These are phyloP conservation scores for Hypolimnas misippus DNA, from an alignment of 2,888 invertebrate genomes.

Conservation along the genomic window DNA sequence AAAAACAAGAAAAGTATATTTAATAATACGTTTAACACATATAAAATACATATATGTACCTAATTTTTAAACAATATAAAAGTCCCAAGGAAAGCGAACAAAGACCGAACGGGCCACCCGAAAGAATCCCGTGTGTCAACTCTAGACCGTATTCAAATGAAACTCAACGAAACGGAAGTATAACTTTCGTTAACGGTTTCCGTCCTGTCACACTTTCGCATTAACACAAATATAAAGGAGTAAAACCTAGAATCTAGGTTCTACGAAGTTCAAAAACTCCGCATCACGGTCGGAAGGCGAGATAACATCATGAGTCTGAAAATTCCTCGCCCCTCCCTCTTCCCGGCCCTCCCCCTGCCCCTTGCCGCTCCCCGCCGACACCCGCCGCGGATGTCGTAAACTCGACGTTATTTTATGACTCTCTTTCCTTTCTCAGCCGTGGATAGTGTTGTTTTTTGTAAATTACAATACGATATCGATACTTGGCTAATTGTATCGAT, in stretches of 20 bases:
- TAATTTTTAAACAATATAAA: too few species aligned
- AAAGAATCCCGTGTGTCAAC: background rate
- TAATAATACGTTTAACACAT: background rate
- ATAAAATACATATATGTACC: too few species aligned
- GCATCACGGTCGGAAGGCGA: constrained; percentile 32
- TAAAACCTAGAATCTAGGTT: constrained; percentile 24
- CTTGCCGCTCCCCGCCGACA: constrained; percentile 2
- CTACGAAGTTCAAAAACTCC: constrained; percentile 39
- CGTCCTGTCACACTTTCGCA: constrained; percentile 24
- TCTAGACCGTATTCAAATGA: background rate
- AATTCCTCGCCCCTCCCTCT: constrained; percentile 18
- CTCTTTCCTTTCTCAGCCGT: constrained; percentile 38
- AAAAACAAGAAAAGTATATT: constrained; percentile 30
- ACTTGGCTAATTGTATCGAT: background rate
- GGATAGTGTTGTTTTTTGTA: constrained; percentile 21
- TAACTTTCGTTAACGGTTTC: constrained; percentile 27
- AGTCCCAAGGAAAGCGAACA: background rate
- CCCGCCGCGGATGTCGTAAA: constrained; percentile 39
- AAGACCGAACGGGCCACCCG: background rate
- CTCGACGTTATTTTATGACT: constrained; percentile 45
- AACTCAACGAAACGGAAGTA: constrained; percentile 14
- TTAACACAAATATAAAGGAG: constrained; percentile 17
- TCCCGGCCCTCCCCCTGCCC: background rate
- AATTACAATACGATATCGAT: background rate
- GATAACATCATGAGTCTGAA: constrained; percentile 37